phyloP scores from a whole-genome alignment of 2,797 vertebrate genomes.

The Sebastes jordani region DNA sequence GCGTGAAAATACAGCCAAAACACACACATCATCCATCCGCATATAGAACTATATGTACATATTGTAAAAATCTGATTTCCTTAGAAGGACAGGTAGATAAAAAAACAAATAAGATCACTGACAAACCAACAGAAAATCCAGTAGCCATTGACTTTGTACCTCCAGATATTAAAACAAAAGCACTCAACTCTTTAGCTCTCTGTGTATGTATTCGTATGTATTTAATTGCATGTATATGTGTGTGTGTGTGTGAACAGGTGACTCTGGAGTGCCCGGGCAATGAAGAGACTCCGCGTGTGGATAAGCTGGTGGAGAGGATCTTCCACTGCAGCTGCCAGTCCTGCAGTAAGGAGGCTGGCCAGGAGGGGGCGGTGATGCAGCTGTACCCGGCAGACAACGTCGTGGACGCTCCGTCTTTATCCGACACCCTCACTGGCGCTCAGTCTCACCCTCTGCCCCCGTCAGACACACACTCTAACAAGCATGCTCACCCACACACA shows the following conservation, averaged over 20 bases:
- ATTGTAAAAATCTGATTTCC: neutral
- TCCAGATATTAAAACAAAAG: neutral
- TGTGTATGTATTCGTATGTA: neutral
- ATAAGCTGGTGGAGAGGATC: slow-evolving; percentile 97
- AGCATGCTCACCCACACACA: slow-evolving; percentile 63
- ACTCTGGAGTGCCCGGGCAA: slow-evolving; percentile 92
- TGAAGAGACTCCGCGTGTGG: slow-evolving; percentile 90
- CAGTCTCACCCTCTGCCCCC: slow-evolving; percentile 67
- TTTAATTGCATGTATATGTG: neutral
- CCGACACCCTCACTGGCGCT: slow-evolving; percentile 66
- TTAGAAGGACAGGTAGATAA: neutral
- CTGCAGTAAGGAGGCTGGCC: slow-evolving; percentile 90
- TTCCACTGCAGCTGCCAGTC: slow-evolving; percentile 97
- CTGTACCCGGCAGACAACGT: slow-evolving; percentile 85
- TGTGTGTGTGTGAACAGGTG: slow-evolving; percentile 80
- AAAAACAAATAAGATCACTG: neutral
- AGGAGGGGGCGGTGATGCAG: slow-evolving; percentile 91
- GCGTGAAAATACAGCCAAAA: neutral
- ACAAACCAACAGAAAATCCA: neutral
- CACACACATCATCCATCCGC: neutral
- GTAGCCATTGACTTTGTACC: neutral
- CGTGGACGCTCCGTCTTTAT: slow-evolving; percentile 63
- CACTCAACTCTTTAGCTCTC: neutral
- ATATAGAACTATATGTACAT: neutral
- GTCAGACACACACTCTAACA: slow-evolving; percentile 58